Evolutionary conservation across 2,113 vertebrate genomes (phyloP).

Genomic region (Vidua chalybeata): DNA sequence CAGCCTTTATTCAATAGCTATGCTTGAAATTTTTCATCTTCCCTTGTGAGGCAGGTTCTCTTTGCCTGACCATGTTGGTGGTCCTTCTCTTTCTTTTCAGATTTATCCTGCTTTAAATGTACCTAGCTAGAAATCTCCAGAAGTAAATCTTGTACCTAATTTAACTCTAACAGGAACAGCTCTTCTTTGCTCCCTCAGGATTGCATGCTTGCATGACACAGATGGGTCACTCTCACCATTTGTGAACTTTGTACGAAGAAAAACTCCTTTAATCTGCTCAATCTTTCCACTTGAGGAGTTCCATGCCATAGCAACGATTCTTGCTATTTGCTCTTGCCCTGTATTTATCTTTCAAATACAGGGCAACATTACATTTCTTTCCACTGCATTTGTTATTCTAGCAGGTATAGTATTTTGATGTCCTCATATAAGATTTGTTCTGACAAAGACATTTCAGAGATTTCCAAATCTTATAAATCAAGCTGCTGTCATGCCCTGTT

Average conservation of each 20-base stretch:
- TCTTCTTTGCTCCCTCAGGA: neutral
- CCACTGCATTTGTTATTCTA: neutral
- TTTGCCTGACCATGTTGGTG: neutral
- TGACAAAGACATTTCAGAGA: neutral
- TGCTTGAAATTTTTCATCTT: neutral
- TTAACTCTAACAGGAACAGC: neutral
- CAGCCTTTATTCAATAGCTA: neutral
- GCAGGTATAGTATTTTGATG: neutral
- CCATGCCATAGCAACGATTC: neutral
- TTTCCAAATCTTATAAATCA: slow-evolving; percentile 3
- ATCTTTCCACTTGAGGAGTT: neutral
- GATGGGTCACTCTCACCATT: neutral
- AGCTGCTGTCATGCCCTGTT: neutral
- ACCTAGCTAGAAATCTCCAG: neutral
- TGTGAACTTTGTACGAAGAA: neutral
- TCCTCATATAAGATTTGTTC: neutral
- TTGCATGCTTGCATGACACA: neutral
- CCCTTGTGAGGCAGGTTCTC: neutral
- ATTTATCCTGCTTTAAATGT: neutral
- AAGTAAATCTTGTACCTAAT: neutral
- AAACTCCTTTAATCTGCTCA: neutral
- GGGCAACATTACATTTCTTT: neutral
- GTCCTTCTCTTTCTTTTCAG: neutral
- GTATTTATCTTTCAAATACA: neutral
- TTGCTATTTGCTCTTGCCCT: neutral